phyloP scores from a whole-genome alignment of 2,888 invertebrate species.

The Palloptera scutellata region DNA sequence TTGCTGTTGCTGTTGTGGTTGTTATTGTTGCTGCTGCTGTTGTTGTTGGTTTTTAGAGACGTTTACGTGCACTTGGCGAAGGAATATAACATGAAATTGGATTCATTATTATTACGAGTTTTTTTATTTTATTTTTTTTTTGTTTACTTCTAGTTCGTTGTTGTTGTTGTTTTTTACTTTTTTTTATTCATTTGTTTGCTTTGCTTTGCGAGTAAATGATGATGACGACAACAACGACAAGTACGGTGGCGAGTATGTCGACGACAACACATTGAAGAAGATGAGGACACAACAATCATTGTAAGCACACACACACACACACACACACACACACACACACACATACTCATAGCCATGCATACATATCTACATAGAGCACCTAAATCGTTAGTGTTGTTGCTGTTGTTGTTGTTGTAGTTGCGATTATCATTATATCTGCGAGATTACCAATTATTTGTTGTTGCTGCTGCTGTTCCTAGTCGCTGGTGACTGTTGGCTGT shows the following conservation, averaged over 20 bases:
- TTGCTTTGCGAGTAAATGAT: conserved; percentile 35
- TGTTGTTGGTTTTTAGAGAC: too few relatives aligned
- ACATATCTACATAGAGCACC: neutral
- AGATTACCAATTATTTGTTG: too few relatives aligned
- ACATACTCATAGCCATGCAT: conserved; percentile 27
- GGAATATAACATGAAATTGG: too few relatives aligned
- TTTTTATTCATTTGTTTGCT: conserved; percentile 17
- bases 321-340: conserved; percentile 26
- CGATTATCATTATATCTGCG: too few relatives aligned
- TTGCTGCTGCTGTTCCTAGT: too few relatives aligned
- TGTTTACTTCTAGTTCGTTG: conserved; percentile 20
- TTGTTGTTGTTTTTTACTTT: conserved; percentile 25
- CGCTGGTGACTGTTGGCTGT: too few relatives aligned
- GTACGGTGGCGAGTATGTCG: conserved; percentile 19
- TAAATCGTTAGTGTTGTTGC: neutral
- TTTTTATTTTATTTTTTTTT: conserved; percentile 17
- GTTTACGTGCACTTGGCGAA: too few relatives aligned
- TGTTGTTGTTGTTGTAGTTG: neutral
- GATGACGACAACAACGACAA: conserved; percentile 39
- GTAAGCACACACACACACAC: conserved; percentile 36
- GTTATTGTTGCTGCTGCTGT: too few relatives aligned
- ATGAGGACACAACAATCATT: conserved; percentile 34
- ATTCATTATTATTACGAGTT: too few relatives aligned
- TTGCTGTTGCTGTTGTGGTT: too few relatives aligned
- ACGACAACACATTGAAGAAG: conserved; percentile 43